phyloP scores from a whole-genome alignment of 2,113 vertebrate species.

The Pygoscelis adeliae region DNA sequence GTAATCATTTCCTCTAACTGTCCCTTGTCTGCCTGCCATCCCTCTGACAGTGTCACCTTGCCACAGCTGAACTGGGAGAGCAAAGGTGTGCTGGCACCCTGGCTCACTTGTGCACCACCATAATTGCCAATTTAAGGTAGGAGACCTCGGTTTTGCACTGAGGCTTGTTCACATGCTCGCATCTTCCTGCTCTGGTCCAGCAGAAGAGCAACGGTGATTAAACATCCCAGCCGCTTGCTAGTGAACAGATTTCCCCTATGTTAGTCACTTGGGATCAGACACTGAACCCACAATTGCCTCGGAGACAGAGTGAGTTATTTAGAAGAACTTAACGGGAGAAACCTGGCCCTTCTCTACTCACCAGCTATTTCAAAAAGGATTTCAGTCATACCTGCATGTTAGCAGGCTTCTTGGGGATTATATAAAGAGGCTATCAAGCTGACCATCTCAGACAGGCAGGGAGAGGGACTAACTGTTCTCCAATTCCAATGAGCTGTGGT shows the following conservation, averaged over 20 bases:
- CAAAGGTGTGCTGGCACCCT: fast-evolving
- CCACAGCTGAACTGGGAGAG: neutral
- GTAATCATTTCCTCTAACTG: neutral
- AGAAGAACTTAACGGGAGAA: neutral
- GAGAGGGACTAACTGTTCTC: conserved; percentile 30
- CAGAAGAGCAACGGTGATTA: neutral
- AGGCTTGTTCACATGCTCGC: fast-evolving
- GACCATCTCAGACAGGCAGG: conserved; percentile 18
- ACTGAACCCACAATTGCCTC: neutral
- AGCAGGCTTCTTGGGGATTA: neutral
- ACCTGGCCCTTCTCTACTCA: neutral
- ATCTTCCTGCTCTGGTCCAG: neutral
- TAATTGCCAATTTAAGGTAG: neutral
- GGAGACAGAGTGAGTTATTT: neutral
- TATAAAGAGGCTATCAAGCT: conserved; percentile 39
- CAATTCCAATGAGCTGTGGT: conserved; percentile 35
- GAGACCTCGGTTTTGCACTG: neutral
- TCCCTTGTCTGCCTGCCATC: neutral
- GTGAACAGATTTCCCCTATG: neutral
- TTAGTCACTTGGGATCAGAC: neutral
- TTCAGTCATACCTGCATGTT: neutral
- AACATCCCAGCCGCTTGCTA: fast-evolving
- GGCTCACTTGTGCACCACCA: fast-evolving
- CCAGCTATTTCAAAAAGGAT: neutral
- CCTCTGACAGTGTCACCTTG: neutral